Evolutionary conservation across 1,140 invertebrate genomes (phyloP), one percentile per base, ranked within the genome.

Genomic region (Zaprionus ornatus): DNA sequence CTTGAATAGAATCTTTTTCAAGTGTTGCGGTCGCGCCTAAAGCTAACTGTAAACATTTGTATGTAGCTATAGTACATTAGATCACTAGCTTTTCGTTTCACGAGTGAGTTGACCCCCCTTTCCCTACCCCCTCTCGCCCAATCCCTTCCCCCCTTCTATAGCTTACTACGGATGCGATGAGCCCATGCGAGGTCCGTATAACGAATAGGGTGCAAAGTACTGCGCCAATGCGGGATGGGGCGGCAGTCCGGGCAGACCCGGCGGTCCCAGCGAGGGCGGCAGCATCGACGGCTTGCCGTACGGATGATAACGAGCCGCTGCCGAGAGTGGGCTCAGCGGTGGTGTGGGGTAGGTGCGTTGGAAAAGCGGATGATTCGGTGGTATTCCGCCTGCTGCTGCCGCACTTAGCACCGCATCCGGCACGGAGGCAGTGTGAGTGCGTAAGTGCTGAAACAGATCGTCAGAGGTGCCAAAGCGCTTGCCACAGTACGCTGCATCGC

Each of bases 381-480:
- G 94, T 71, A 92, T 92, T 10, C 90, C 90, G 19, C 87, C 88
- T 76, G 92, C 55, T 76, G 93, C 93, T 0, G 94, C 93, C 1
- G 94, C 93, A 77, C 93, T 93, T 5, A 95, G 77, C 37, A 95
- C 92, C 3, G 94, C 94, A 23, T 94, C 84, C 56, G 94, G 92
- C 62, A 94, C 92, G 21, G 94, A 94, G 32, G 95, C 93, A 0
- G 98, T 98, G 92, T 99, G 98, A 23, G 96, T 97, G 73, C 97
- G 94, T 56, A 99, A 93, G 93, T 99, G 98, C 82, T 97, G 96
- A 50, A 99, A 94, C 3, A 99, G 94, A 92, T 99, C 98, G 77
- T 99, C 98, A 0, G 97, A 97, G 50, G 95, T 96, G 13, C 95
- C 93, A 91, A 98, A 99, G 48, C 97, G 93, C 91, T 99, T 99